Base-by-base conservation (phyloP, 2,113 vertebrate species). In the Rhynchopsitta pachyrhyncha region DNA sequence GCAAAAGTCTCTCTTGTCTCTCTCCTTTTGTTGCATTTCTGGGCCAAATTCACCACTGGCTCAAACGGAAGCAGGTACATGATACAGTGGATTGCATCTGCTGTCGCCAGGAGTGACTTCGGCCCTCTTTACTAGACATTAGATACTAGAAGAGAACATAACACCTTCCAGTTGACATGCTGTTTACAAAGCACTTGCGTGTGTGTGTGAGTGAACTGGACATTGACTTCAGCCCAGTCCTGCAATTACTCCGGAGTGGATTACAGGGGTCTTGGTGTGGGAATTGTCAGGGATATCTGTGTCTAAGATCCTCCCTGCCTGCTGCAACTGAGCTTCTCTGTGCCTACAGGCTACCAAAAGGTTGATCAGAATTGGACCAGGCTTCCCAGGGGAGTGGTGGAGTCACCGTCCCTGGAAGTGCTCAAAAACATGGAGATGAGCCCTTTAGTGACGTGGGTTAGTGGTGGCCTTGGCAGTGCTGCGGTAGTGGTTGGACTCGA, bases 51-150 rank as follows among this genome's bases (percentile, higher is more conserved):
- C 92, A 96, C 92, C 76, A 80, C 92, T 97, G 96, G 90, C 76
- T 93, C 49, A 39, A 78, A 68, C 46, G 88, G 95, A 95, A 97
- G 93, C 93, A 96, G 92, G 92, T 96, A 77, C 92, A 81, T 73
- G 86, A 62, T 52, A 46, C 47, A 88, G 44, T 35, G 41, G 81
- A 77, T 63, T 96, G 94, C 94, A 95, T 89, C 91, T 95, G 95
- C 89, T 95, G 95, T 90, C 83, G 59, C 95, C 94, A 92, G 86
- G 87, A 90, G 93, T 95, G 92, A 97, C 86, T 97, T 97, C 96
- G 97, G 89, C 86, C 93, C 95, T 82, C 39, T 63, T 22, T 82
- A 42, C 69, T 93, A 90, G 92, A 6, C 35, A 10, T n/a, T 90
- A 92, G 88, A 78, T 68, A 18, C 71, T 81, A 83, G 88, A 80